A percentile compares a stretch with the other conserved stretches of the same genome.
These are phyloP conservation scores for Mnemiopsis leidyi DNA, from an alignment of 37 sponge, comb jelly and placozoan species.

Conservation along the genomic window DNA sequence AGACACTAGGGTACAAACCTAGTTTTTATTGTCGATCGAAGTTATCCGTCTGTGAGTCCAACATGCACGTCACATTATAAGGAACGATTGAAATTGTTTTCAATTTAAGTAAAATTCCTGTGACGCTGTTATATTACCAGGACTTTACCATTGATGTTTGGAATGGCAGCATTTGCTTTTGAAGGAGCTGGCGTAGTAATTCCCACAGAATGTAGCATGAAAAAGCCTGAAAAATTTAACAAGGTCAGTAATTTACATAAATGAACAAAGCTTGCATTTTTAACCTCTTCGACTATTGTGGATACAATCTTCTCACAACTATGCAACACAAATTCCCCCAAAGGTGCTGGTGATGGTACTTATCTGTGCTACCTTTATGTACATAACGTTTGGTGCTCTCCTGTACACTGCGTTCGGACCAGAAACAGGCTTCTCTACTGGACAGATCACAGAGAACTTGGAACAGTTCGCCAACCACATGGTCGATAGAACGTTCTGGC, in stretches of 20 bases:
- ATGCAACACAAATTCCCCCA: neutral
- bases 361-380: neutral
- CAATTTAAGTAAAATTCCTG: too few relatives aligned
- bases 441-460: conserved; percentile 47
- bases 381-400: conserved; percentile 20
- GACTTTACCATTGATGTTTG: conserved; percentile 60
- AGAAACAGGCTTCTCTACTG: neutral
- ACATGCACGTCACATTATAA: too few relatives aligned
- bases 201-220: conserved; percentile 61
- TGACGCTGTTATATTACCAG: neutral
- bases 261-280: neutral
- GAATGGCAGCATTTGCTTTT: conserved; percentile 65
- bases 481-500: neutral
- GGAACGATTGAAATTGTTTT: too few relatives aligned
- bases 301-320: neutral
- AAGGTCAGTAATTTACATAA: conserved; percentile 2
- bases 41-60: too few relatives aligned
- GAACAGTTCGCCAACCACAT: conserved; percentile 33
- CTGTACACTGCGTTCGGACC: conserved; percentile 29
- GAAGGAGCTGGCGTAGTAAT: conserved; percentile 60
- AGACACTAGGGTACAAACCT: too few relatives aligned
- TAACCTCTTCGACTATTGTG: neutral
- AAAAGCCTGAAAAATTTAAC: conserved; percentile 43
- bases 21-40: too few relatives aligned
- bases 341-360: conserved; percentile 30